Percentiles rank a stretch among this genome's conserved stretches.
Conservation (phyloP, 1,140 invertebrate species). For the Trichomalopsis sarcophagae region DNA sequence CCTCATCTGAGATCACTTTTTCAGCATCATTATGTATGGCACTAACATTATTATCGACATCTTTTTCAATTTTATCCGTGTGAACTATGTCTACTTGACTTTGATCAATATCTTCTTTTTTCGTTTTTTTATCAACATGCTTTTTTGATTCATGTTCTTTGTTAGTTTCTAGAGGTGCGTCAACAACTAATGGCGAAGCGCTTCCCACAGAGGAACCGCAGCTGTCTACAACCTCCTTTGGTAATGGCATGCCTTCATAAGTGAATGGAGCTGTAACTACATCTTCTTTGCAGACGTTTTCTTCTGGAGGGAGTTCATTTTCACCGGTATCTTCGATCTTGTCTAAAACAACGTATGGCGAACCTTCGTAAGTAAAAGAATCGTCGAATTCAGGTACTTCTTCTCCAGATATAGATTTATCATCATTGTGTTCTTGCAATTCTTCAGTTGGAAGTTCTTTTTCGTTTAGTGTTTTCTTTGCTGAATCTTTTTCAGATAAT, state of each 20-base stretch:
- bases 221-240: slow-evolving; percentile 41
- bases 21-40: not conserved
- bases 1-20: not conserved
- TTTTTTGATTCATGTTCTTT: slow-evolving; percentile 33
- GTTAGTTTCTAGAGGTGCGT: slow-evolving; percentile 18
- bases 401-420: not conserved
- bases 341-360: slow-evolving; percentile 42
- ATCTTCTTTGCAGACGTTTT: slow-evolving; percentile 30
- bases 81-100: not conserved
- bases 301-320: slow-evolving; percentile 14
- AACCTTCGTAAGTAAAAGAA: slow-evolving; percentile 44
- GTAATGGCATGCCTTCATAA: slow-evolving; percentile 44
- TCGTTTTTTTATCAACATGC: not conserved
- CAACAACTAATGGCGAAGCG: not conserved
- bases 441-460: not conserved
- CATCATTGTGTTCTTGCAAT: not conserved
- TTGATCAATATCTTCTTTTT: slow-evolving; percentile 20
- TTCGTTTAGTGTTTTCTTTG: not conserved
- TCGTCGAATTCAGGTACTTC: slow-evolving; percentile 5
- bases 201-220: slow-evolving; percentile 45
- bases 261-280: slow-evolving; percentile 32
- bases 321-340: slow-evolving; percentile 39
- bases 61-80: not conserved
- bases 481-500: not conserved
- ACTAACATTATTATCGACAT: not conserved